Conservation (phyloP, 2,888 invertebrate genomes). For the Pachymerium ferrugineum region DNA sequence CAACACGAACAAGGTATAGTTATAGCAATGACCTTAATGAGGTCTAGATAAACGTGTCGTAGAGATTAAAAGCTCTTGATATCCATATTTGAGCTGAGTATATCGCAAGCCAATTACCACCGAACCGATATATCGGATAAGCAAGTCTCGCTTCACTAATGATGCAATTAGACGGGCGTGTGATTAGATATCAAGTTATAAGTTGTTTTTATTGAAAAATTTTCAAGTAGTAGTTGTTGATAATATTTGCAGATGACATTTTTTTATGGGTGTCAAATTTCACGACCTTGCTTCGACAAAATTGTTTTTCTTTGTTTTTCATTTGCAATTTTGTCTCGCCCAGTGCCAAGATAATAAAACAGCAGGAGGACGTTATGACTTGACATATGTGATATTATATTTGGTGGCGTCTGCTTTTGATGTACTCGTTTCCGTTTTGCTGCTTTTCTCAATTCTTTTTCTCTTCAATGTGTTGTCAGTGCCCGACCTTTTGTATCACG, state of each 20-base stretch:
- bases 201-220: neutral
- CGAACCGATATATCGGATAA: neutral
- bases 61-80: conserved; percentile 11
- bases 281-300: neutral
- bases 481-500: conserved; percentile 31
- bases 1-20: neutral
- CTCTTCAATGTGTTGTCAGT: conserved; percentile 27
- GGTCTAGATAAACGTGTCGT: neutral
- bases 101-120: neutral
- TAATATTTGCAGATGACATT: neutral
- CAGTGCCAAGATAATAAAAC: neutral
- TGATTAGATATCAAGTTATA: neutral
- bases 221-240: neutral
- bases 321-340: neutral
- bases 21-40: neutral
- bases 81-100: neutral
- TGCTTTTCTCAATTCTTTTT: neutral
- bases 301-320: neutral
- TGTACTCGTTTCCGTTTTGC: neutral
- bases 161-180: neutral
- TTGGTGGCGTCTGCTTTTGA: neutral
- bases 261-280: neutral
- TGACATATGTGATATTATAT: neutral
- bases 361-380: neutral
- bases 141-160: neutral